Conservation (phyloP, 2,113 vertebrate genomes). For the Porphyrio hochstetteri region DNA sequence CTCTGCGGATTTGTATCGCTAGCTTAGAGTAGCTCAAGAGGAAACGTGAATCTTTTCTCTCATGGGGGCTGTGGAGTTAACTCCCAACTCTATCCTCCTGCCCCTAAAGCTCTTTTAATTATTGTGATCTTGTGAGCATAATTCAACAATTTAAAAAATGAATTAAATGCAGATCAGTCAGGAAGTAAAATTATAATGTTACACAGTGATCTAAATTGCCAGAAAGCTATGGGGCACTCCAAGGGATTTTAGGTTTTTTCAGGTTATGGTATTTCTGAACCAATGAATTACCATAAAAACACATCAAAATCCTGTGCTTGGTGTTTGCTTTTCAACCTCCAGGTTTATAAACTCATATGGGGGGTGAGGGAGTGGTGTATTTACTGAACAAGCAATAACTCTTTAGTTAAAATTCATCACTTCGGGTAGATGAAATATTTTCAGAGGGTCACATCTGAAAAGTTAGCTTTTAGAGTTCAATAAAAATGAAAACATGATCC, state of each 20-base stretch:
- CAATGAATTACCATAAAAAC: not conserved
- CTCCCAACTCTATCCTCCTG: not conserved
- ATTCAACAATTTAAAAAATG: constrained; percentile 30
- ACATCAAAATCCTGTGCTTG: not conserved
- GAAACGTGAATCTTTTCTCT: constrained; percentile 26
- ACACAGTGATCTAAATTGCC: not conserved
- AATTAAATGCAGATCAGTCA: not conserved
- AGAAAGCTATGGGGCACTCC: not conserved
- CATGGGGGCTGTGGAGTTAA: not conserved
- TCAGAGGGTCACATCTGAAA: not conserved
- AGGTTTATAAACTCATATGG: not conserved
- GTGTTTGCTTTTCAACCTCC: not conserved
- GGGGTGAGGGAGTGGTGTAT: no score
- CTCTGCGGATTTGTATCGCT: constrained; percentile 34
- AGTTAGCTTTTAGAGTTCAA: not conserved
- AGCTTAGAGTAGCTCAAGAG: constrained; percentile 22
- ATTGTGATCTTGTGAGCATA: constrained; percentile 10
- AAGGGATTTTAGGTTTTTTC: not conserved
- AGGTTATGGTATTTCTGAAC: not conserved
- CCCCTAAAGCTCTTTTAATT: constrained; percentile 18
- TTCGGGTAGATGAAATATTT: not conserved
- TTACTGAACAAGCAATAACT: not conserved
- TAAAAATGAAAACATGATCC: not conserved
- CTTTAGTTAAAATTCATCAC: not conserved
- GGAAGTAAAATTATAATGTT: not conserved